These are phyloP conservation scores for Cyrtonyx montezumae DNA, from an alignment of 2,113 vertebrate species.

Conservation along the genomic window DNA sequence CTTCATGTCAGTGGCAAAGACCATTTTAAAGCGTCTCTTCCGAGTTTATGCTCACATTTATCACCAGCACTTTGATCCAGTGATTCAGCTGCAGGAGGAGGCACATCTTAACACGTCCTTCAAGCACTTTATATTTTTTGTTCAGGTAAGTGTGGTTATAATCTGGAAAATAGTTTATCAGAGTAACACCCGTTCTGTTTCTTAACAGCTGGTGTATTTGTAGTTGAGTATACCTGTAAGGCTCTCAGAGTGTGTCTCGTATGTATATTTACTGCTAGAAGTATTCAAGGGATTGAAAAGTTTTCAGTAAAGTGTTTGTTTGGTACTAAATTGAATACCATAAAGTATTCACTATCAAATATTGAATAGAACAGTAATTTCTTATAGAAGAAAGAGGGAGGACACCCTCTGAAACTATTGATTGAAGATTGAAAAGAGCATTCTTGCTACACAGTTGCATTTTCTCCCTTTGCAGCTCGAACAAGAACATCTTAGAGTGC, in stretches of 20 bases:
- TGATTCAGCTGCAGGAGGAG: conserved; percentile 87
- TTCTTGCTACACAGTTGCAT: accelerated
- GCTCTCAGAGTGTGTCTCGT: neutral
- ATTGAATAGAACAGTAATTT: neutral
- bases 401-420: neutral
- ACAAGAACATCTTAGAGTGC: accelerated
- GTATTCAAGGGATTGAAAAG: neutral
- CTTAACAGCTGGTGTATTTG: neutral
- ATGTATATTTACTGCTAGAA: neutral
- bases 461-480: neutral
- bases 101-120: conserved; percentile 88
- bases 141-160: conserved; percentile 75
- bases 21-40: conserved; percentile 86
- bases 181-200: neutral
- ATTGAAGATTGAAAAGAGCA: neutral
- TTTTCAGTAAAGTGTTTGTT: accelerated
- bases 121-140: conserved; percentile 89
- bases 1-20: conserved; percentile 88
- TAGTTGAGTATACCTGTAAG: neutral
- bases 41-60: conserved; percentile 87
- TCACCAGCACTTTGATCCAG: conserved; percentile 87
- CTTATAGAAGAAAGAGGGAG: neutral
- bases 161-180: neutral
- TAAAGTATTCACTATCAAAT: neutral
- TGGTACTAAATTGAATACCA: neutral